These are phyloP conservation scores for Arrhamphus sclerolepis DNA, from an alignment of 2,797 vertebrate genomes.

Conservation along the genomic window DNA sequence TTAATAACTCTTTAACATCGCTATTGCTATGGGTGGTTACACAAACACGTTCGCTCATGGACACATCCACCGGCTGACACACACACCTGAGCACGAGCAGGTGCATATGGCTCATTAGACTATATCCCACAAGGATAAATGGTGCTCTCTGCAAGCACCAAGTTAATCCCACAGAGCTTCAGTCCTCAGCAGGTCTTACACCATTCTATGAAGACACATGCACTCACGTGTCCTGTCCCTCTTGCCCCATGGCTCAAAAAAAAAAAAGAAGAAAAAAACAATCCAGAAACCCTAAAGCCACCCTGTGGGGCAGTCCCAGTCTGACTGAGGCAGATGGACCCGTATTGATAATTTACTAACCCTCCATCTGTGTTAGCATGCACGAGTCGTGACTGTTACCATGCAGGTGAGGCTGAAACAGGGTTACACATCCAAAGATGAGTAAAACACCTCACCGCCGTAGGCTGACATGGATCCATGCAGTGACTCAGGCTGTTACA, in stretches of 20 bases:
- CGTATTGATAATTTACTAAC: constrained; percentile 68
- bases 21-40: background rate
- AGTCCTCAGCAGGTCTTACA: constrained; percentile 28
- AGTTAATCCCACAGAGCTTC: constrained; percentile 62
- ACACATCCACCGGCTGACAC: constrained; percentile 4
- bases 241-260: constrained; percentile 8
- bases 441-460: background rate
- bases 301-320: constrained; percentile 55
- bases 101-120: constrained; percentile 63
- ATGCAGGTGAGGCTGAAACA: constrained; percentile 40
- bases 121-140: constrained; percentile 71
- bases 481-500: no score
- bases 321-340: constrained; percentile 64
- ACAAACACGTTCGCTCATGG: constrained; percentile 2
- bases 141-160: constrained; percentile 34
- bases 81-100: constrained; percentile 21
- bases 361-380: constrained; percentile 51
- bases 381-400: constrained; percentile 25
- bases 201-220: constrained; percentile 1
- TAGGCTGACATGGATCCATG: no score
- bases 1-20: no score
- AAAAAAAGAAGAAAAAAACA: no score
- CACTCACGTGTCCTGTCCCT: constrained; percentile 8
- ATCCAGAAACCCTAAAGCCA: constrained; percentile 51
- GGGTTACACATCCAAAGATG: constrained; percentile 12